Conservation (phyloP, 2,113 vertebrate species). For the Egretta garzetta region DNA sequence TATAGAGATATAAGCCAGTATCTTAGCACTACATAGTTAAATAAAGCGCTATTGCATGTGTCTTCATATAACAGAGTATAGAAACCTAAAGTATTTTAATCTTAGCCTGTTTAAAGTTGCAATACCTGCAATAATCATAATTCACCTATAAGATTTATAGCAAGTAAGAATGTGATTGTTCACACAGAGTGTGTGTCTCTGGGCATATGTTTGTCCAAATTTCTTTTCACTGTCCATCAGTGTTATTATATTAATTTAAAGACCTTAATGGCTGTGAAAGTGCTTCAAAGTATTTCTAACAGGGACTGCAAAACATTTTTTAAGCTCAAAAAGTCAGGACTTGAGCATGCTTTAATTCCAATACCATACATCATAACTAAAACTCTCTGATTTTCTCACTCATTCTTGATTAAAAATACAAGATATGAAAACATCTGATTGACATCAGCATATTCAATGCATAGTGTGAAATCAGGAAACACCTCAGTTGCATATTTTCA, state of each 20-base stretch:
- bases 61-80: not conserved
- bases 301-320: not conserved
- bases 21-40: not conserved
- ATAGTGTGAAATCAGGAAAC: not conserved
- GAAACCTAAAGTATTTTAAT: not conserved
- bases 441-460: not conserved
- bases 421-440: accelerated
- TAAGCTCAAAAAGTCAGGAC: not conserved
- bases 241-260: not conserved
- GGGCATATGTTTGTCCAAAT: not conserved
- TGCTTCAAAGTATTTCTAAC: not conserved
- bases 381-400: not conserved
- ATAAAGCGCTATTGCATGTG: not conserved
- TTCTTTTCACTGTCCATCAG: not conserved
- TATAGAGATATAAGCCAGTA: not conserved
- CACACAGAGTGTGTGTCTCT: not conserved
- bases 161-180: not conserved
- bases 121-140: not conserved
- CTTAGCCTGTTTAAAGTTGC: not conserved
- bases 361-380: not conserved
- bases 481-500: not conserved
- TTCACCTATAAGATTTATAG: not conserved
- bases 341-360: not conserved
- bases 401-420: not conserved
- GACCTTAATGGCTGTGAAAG: not conserved